Conservation (phyloP, 2,797 vertebrate genomes). For the Lepilemur septentrionalis region DNA sequence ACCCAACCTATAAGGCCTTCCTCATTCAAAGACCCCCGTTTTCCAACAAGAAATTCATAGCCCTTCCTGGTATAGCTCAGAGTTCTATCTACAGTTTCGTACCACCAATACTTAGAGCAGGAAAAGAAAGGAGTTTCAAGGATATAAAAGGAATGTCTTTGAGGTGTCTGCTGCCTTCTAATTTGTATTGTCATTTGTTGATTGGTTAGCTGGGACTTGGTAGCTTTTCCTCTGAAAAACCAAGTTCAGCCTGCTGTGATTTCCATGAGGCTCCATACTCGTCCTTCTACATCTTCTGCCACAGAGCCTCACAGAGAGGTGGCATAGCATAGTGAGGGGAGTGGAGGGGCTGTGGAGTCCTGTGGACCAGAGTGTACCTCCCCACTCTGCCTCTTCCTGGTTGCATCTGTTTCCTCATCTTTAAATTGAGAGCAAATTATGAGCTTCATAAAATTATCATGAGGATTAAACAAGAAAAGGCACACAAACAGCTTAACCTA, state of each 20-base stretch:
- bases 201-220: background rate
- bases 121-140: background rate
- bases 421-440: background rate
- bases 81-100: background rate
- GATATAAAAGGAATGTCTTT: background rate
- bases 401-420: background rate
- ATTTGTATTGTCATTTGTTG: background rate
- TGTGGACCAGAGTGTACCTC: background rate
- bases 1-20: background rate
- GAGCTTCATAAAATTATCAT: background rate
- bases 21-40: background rate
- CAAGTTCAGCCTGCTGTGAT: background rate
- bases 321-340: rapidly evolving
- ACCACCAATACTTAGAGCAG: background rate
- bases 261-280: background rate
- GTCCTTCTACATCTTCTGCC: background rate
- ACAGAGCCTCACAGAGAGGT: background rate
- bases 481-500: background rate
- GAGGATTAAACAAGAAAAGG: background rate
- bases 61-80: background rate
- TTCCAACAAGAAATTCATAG: background rate
- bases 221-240: slow-evolving; percentile 10
- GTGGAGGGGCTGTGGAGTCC: background rate
- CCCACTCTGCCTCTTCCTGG: background rate
- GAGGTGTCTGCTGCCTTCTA: background rate